Evolutionary conservation across 2,797 vertebrate genomes (phyloP), one percentile per base, ranked within the genome.

Genomic region (Streptopelia turtur): DNA sequence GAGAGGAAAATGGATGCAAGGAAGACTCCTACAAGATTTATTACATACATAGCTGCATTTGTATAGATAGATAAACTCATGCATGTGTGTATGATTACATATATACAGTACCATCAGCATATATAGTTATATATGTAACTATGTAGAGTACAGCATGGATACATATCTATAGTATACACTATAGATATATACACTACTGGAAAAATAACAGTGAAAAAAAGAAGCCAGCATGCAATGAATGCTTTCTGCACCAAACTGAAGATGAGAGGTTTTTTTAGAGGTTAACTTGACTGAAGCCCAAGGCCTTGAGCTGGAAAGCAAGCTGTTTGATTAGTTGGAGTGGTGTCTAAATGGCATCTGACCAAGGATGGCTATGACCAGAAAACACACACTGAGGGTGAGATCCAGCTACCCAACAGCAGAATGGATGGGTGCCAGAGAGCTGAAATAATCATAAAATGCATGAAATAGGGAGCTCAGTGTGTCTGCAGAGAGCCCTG

Each of bases 401-500:
- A 94, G 87, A 92, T 87, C 87, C 84, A 94, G 79, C 69, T 83
- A 78, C 64, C 52, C 23, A 50, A 41, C 63, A 91, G 78, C 93
- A 79, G 81, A 93, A 90, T 61, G 75, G 87, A 63, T 13, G 21
- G 31, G 35, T 85, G 84, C 91, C 91, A 94, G 49, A 65, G 83
- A 87, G 35, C 27, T 43, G 68, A 47, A 91, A 75, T 28, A 70
- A 71, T 16, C 63, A 33, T 21, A 61, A 66, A 89, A 53, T 11
- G 45, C 27, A 43, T 31, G 59, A 70, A 87, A 61, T 7, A 10
- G 57, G 53, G 56, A 69, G 30, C 66, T 68, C 78, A 56, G 77
- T 3, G 0, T 66, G 31, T 47, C 74, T 79, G 43, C 72, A 59
- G 72, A 49, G 75, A 65, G 69, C 31, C 43, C 23, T 4, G 6